These are phyloP conservation scores for Catonia carolina DNA, from an alignment of 2,888 invertebrate genomes.

Conservation along the genomic window DNA sequence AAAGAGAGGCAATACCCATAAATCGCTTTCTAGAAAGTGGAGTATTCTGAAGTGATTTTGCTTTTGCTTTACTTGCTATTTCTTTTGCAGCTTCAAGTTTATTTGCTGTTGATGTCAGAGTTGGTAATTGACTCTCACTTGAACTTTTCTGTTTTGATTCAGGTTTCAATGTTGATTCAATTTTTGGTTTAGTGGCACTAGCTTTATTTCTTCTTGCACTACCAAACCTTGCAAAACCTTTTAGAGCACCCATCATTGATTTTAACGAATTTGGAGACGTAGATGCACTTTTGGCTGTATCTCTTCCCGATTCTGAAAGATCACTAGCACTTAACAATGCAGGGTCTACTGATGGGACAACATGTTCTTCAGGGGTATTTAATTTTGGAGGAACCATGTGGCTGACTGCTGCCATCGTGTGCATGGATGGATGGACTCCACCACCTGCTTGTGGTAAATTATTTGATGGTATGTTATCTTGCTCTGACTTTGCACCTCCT, in stretches of 20 bases:
- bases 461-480: neutral
- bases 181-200: too few relatives aligned
- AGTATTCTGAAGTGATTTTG: constrained; percentile 22
- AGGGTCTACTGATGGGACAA: constrained; percentile 3
- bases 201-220: neutral
- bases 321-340: neutral
- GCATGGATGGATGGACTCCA: constrained; percentile 4
- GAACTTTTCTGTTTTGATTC: constrained; percentile 21
- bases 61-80: constrained; percentile 2
- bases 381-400: neutral
- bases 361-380: neutral
- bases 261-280: neutral
- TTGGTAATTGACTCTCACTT: constrained; percentile 21
- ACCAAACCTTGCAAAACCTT: neutral
- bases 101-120: neutral
- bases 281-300: neutral
- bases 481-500: neutral
- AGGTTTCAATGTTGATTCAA: too few relatives aligned
- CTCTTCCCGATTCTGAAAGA: neutral
- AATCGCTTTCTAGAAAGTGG: constrained; percentile 14
- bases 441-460: neutral
- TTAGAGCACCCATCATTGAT: neutral
- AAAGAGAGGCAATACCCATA: neutral
- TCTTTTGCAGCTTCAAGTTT: constrained; percentile 14
- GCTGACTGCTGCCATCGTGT: neutral